A percentile compares a stretch with the other conserved stretches of the same genome.
Conservation (phyloP, 2,888 invertebrate genomes). For the Aethes cnicana region DNA sequence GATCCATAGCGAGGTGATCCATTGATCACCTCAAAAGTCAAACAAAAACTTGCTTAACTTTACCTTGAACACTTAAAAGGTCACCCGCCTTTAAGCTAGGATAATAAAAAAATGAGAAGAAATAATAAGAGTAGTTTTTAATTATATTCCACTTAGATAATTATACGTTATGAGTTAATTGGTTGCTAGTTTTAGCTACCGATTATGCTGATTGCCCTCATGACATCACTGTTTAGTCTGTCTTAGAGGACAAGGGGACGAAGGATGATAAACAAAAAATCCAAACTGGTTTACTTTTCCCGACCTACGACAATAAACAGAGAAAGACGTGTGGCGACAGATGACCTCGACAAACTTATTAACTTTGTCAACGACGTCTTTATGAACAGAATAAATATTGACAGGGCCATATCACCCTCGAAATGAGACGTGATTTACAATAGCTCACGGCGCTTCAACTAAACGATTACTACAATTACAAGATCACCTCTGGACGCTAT, state of each 20-base stretch:
- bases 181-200: slow-evolving; percentile 43
- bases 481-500: slow-evolving; percentile 3
- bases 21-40: background rate
- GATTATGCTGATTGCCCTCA: slow-evolving; percentile 33
- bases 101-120: slow-evolving; percentile 33
- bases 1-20: no score
- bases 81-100: slow-evolving; percentile 10
- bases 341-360: slow-evolving; percentile 13
- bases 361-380: slow-evolving; percentile 10
- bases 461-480: slow-evolving; percentile 1
- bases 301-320: slow-evolving; percentile 30
- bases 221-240: slow-evolving; percentile 61
- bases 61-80: slow-evolving; percentile 21
- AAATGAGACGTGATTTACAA: slow-evolving; percentile 6
- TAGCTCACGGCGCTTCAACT: background rate
- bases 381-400: slow-evolving; percentile 1
- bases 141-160: slow-evolving; percentile 45
- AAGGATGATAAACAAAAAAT: slow-evolving; percentile 20
- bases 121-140: slow-evolving; percentile 41
- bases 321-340: slow-evolving; percentile 19
- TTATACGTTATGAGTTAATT: slow-evolving; percentile 39
- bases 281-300: slow-evolving; percentile 29
- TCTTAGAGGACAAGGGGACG: slow-evolving; percentile 37
- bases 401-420: background rate
- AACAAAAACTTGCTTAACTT: slow-evolving; percentile 11